Evolutionary conservation across 2,888 invertebrate genomes (phyloP).

Genomic region (Nemapogon koenigi): DNA sequence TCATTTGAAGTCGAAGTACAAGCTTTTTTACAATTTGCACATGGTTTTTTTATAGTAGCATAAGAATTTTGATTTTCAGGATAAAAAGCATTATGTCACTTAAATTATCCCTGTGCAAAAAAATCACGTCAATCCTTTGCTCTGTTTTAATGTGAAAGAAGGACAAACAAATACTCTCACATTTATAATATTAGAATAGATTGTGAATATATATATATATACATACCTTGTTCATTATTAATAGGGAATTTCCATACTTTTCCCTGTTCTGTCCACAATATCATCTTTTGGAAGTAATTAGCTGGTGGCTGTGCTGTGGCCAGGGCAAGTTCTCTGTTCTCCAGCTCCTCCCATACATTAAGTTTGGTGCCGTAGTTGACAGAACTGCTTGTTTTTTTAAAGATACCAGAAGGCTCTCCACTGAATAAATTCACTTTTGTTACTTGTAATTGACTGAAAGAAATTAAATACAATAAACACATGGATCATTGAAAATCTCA

Average conservation of each 20-base stretch:
- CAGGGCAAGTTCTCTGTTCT: slow-evolving; percentile 71
- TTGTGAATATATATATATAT: no score
- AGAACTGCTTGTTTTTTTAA: slow-evolving; percentile 41
- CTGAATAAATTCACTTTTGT: slow-evolving; percentile 68
- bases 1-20: no score
- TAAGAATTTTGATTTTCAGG: no score
- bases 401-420: slow-evolving; percentile 69
- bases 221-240: slow-evolving; percentile 91
- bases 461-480: neutral
- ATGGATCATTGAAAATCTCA: neutral
- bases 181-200: no score
- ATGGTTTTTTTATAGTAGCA: no score
- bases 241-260: slow-evolving; percentile 98
- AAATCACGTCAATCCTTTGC: no score
- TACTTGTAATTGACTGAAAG: slow-evolving; percentile 24
- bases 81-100: no score
- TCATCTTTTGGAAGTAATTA: slow-evolving; percentile 94
- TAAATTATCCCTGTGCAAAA: no score
- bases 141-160: no score
- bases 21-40: no score
- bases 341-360: slow-evolving; percentile 72
- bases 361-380: slow-evolving; percentile 49
- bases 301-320: slow-evolving; percentile 75
- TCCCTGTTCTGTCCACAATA: slow-evolving; percentile 91
- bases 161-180: no score